These are phyloP conservation scores for Pterostichus madidus DNA, from an alignment of 2,888 invertebrate species.

Conservation along the genomic window DNA sequence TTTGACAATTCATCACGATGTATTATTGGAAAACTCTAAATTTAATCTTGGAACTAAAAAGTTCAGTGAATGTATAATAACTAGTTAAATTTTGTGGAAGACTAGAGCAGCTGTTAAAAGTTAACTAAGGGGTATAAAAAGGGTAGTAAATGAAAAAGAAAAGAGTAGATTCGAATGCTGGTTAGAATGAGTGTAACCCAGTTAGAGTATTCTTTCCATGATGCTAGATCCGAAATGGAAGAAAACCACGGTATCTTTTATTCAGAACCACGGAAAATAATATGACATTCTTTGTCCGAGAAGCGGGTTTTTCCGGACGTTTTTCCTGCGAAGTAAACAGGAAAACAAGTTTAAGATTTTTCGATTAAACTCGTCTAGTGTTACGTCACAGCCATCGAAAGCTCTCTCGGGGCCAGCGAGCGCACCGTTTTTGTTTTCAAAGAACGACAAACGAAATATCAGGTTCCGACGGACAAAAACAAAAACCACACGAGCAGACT, in stretches of 20 bases:
- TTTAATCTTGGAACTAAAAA: too few species aligned
- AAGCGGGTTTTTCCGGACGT: constrained; percentile 32
- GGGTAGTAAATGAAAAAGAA: background rate
- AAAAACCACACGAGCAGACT: constrained; percentile 43
- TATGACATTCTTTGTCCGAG: constrained; percentile 52
- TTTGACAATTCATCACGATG: too few species aligned
- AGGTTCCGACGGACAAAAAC: constrained; percentile 46
- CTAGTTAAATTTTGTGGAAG: too few species aligned
- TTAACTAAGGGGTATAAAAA: background rate
- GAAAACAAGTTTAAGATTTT: constrained; percentile 57
- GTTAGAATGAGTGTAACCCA: constrained; percentile 22
- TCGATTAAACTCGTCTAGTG: constrained; percentile 56
- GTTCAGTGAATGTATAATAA: too few species aligned
- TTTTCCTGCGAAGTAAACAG: constrained; percentile 53
- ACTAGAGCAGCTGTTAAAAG: too few species aligned
- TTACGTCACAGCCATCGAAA: constrained; percentile 54
- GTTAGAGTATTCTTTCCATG: background rate
- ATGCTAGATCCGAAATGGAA: background rate
- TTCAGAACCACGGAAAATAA: constrained; percentile 49
- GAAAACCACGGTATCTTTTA: constrained; percentile 41
- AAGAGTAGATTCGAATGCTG: background rate
- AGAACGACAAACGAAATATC: constrained; percentile 58
- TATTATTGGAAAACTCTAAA: too few species aligned
- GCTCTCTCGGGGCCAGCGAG: constrained; percentile 43
- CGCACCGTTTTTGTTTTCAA: constrained; percentile 55